Conservation (phyloP, 2,797 vertebrate species). For the Sebastes vulpes region DNA sequence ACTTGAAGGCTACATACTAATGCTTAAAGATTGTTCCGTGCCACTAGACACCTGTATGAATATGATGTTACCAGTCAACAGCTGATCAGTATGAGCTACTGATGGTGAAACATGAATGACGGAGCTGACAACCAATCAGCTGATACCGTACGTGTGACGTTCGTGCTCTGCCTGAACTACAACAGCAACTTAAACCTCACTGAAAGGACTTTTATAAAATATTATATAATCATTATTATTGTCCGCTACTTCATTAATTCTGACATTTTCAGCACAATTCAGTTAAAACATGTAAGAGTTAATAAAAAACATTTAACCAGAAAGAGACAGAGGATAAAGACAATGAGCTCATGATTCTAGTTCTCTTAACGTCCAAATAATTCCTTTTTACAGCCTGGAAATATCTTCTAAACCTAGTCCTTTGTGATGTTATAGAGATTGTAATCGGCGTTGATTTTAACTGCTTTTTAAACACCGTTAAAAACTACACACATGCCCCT, state of each 20-base stretch:
- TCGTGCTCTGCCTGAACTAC: background rate
- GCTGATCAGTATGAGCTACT: background rate
- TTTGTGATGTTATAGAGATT: constrained; percentile 27
- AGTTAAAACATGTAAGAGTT: background rate
- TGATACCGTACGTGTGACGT: background rate
- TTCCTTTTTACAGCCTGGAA: constrained; percentile 4
- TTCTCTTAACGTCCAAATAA: background rate
- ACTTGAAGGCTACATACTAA: background rate
- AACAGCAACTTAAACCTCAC: background rate
- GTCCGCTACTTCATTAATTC: background rate
- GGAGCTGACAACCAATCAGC: no score
- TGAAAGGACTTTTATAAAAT: background rate
- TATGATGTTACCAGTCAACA: background rate
- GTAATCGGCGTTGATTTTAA: constrained; percentile 42
- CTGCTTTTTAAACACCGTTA: constrained; percentile 34
- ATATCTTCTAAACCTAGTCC: constrained; percentile 14
- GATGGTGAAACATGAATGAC: background rate
- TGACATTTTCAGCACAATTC: background rate
- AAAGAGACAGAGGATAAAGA: background rate
- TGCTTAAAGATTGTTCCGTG: background rate
- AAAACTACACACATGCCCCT: constrained; percentile 36
- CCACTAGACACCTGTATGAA: no score
- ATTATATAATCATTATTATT: background rate
- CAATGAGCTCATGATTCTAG: background rate
- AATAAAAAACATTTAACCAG: background rate